Percentiles rank a stretch among this genome's conserved stretches.
These are phyloP conservation scores for Amphipyra tragopoginis DNA, from an alignment of 2,888 invertebrate species.

Conservation along the genomic window DNA sequence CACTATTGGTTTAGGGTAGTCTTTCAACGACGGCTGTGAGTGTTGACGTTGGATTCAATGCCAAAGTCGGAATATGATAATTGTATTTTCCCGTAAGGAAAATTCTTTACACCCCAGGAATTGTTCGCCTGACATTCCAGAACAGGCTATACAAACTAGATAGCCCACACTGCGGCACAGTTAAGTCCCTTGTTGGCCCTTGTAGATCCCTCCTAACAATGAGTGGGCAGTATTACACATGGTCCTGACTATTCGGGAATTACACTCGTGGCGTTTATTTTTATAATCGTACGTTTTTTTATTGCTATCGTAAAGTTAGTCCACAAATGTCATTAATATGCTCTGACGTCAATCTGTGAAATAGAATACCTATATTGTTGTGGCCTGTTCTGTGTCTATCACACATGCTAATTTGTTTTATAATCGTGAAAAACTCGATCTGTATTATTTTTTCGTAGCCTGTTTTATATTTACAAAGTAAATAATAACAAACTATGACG, in stretches of 20 bases:
- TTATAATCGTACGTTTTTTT: slow-evolving; percentile 8
- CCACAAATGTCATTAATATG: slow-evolving; percentile 45
- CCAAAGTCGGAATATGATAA: too few species aligned
- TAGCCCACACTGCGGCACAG: too few species aligned
- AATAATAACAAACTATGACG: slow-evolving; percentile 45
- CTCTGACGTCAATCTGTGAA: slow-evolving; percentile 58
- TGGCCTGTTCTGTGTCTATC: slow-evolving; percentile 33
- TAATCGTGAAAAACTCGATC: slow-evolving; percentile 16
- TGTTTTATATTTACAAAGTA: slow-evolving; percentile 21
- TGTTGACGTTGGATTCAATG: too few species aligned
- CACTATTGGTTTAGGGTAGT: too few species aligned
- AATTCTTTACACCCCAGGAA: too few species aligned
- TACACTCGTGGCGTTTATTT: slow-evolving; percentile 19
- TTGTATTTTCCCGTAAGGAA: too few species aligned
- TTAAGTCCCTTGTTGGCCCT: too few species aligned
- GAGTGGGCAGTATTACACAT: too few species aligned
- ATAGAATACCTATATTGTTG: slow-evolving; percentile 34
- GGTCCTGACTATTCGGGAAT: slow-evolving; percentile 6
- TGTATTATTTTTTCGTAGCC: slow-evolving; percentile 25
- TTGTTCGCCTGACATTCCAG: too few species aligned
- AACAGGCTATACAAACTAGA: too few species aligned
- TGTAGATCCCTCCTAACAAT: too few species aligned
- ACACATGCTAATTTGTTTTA: slow-evolving; percentile 30
- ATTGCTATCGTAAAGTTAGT: slow-evolving; percentile 41
- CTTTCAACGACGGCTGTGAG: too few species aligned